Percentiles rank a stretch among this genome's conserved stretches.
These are phyloP conservation scores for Mustela nigripes DNA, from an alignment of 2,113 vertebrate species.

Conservation along the genomic window DNA sequence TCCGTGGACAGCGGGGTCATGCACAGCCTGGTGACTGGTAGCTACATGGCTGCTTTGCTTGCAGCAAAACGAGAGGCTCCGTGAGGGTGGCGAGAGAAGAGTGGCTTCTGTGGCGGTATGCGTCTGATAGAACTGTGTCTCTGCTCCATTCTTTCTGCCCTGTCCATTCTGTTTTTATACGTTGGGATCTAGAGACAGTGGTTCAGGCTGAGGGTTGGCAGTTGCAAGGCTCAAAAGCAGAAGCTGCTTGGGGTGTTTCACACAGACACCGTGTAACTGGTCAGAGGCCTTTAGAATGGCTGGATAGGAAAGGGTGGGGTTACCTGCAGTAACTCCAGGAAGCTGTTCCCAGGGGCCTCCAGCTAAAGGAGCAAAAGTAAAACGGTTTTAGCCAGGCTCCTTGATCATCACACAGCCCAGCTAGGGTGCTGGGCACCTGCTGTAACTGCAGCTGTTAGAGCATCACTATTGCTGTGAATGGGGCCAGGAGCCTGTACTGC, in stretches of 20 bases:
- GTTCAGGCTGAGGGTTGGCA: background rate
- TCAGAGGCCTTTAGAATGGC: background rate
- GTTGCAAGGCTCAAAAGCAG: background rate
- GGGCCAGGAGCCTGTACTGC: background rate
- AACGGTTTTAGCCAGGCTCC: background rate
- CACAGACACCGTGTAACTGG: background rate
- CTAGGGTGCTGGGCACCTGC: background rate
- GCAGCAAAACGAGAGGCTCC: background rate
- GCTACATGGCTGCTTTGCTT: no score
- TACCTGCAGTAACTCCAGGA: background rate
- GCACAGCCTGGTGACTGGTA: background rate
- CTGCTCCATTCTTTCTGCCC: background rate
- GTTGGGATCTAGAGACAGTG: background rate
- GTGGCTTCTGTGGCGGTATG: background rate
- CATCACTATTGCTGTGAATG: background rate
- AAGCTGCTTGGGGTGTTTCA: background rate
- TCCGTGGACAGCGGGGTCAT: rapidly evolving
- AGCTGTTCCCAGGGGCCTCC: background rate
- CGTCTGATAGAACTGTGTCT: background rate
- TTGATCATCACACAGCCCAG: background rate
- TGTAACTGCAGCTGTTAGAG: no score
- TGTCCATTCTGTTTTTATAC: background rate
- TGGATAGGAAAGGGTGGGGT: background rate
- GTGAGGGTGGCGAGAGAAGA: background rate
- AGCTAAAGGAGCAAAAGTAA: background rate